Conservation (phyloP, 2,888 invertebrate species). For the Thymelicus acteon region DNA sequence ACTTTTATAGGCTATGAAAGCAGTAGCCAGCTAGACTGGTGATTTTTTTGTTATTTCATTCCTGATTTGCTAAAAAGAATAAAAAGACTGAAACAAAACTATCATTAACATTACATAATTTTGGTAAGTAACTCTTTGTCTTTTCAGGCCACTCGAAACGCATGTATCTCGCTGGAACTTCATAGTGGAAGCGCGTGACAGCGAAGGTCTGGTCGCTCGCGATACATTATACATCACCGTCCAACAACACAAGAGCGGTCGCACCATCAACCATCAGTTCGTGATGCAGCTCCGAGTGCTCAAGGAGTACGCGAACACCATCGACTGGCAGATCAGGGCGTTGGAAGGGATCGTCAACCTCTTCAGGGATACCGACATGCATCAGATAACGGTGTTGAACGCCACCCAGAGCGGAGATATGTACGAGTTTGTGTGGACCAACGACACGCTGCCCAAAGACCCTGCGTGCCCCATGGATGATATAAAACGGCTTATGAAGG, state of each 20-base stretch:
- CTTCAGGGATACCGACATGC: slow-evolving; percentile 86
- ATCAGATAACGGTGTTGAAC: slow-evolving; percentile 88
- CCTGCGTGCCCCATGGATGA: slow-evolving; percentile 90
- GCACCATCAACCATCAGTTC: slow-evolving; percentile 93
- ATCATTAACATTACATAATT: background rate
- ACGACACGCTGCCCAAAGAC: slow-evolving; percentile 92
- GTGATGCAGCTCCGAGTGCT: slow-evolving; percentile 85
- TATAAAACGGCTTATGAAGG: slow-evolving; percentile 88
- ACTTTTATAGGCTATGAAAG: too few species aligned
- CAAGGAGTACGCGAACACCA: slow-evolving; percentile 84
- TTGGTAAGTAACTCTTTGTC: background rate
- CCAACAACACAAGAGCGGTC: slow-evolving; percentile 91
- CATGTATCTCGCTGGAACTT: slow-evolving; percentile 93
- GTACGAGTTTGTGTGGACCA: slow-evolving; percentile 92
- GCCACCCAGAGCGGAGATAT: slow-evolving; percentile 85
- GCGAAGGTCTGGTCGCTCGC: slow-evolving; percentile 88
- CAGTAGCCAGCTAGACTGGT: too few species aligned
- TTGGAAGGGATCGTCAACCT: slow-evolving; percentile 84
- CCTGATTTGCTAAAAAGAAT: background rate
- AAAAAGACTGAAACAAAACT: too few species aligned
- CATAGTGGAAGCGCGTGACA: slow-evolving; percentile 92
- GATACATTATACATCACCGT: slow-evolving; percentile 91
- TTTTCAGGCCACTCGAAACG: slow-evolving; percentile 90
- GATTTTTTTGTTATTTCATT: background rate
- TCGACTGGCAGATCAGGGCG: slow-evolving; percentile 91